Evolutionary conservation across 2,888 invertebrate genomes (phyloP).

Genomic region (Torymus aiolomorphi): DNA sequence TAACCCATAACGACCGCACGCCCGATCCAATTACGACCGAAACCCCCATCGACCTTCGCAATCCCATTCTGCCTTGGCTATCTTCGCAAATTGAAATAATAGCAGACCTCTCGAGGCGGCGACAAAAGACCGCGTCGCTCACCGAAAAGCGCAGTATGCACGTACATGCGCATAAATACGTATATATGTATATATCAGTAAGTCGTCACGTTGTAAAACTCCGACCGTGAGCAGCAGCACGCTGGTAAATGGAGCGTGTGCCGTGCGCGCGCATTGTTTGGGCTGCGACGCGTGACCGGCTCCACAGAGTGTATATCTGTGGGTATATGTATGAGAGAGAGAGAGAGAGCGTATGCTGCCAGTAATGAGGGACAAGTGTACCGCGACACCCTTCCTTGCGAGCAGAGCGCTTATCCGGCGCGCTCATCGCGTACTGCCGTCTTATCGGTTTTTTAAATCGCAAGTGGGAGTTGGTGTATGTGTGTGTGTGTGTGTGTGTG

Average conservation of each 20-base stretch:
- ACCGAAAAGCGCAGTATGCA: no score
- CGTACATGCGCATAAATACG: no score
- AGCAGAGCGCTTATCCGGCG: background rate
- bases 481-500: no score
- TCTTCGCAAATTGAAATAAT: slow-evolving; percentile 40
- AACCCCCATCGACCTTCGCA: background rate
- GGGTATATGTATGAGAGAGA: no score
- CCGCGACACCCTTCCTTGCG: slow-evolving; percentile 26
- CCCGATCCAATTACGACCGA: background rate
- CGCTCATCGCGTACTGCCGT: slow-evolving; percentile 3
- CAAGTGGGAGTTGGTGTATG: background rate
- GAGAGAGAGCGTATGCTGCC: no score
- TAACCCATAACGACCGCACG: no score
- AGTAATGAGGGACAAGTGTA: slow-evolving; percentile 41
- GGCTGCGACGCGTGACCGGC: slow-evolving; percentile 42
- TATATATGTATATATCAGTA: no score
- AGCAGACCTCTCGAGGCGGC: slow-evolving; percentile 9
- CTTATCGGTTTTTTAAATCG: background rate
- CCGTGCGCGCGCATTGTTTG: slow-evolving; percentile 18
- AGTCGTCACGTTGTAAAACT: no score
- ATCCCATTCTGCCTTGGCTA: background rate
- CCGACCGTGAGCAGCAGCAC: background rate
- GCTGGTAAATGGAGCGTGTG: slow-evolving; percentile 29
- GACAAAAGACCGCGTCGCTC: slow-evolving; percentile 14
- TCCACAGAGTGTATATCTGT: background rate